Conservation (phyloP, 1,140 invertebrate species). For the Luehdorfia chinensis region DNA sequence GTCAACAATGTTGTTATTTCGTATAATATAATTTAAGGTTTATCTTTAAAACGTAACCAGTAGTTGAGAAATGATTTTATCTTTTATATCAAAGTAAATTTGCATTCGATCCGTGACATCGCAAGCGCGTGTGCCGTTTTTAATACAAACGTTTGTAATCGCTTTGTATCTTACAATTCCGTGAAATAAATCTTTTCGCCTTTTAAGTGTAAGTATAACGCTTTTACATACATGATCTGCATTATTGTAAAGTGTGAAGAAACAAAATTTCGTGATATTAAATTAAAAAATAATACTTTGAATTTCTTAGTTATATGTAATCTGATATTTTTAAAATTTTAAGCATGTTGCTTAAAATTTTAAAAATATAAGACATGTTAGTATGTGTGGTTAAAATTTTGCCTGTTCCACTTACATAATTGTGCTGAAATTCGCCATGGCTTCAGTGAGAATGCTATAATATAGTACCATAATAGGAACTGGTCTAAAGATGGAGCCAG, state of each 20-base stretch:
- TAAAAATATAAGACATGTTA: background rate
- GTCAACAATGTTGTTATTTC: constrained; percentile 10
- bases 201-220: constrained; percentile 31
- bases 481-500: no score
- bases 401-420: no score
- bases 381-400: background rate
- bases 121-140: constrained; percentile 27
- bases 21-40: constrained; percentile 8
- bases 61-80: constrained; percentile 22
- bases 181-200: constrained; percentile 33
- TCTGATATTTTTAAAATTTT: background rate
- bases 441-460: no score
- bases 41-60: constrained; percentile 7
- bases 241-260: constrained; percentile 22
- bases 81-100: constrained; percentile 28
- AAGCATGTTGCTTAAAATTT: background rate
- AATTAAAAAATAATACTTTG: constrained; percentile 10
- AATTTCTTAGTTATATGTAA: no score
- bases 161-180: constrained; percentile 28
- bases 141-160: constrained; percentile 41
- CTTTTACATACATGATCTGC: constrained; percentile 22
- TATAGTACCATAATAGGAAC: no score
- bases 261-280: constrained; percentile 22
- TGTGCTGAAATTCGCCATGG: no score
- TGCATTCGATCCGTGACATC: constrained; percentile 28